Evolutionary conservation across 2,888 invertebrate species (phyloP).

Genomic region (Calliphora vomitoria): DNA sequence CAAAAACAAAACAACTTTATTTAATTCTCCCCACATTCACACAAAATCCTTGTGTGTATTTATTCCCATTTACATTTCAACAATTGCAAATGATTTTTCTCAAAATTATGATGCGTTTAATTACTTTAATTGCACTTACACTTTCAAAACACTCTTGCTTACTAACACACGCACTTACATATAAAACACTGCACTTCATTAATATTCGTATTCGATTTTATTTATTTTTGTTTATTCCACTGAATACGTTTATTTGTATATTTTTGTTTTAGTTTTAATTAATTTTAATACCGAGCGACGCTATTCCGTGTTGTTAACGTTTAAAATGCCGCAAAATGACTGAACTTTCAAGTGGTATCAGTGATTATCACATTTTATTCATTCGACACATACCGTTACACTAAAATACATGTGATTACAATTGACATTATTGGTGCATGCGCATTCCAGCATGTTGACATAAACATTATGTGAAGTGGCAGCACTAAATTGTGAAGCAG

Average conservation of each 20-base stretch:
- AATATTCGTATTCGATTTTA: conserved; percentile 4
- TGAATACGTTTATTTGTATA: conserved; percentile 55
- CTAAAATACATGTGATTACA: conserved; percentile 46
- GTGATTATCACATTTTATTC: conserved; percentile 38
- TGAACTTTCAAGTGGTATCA: conserved; percentile 58
- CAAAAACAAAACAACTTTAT: conserved; percentile 4
- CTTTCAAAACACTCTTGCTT: not conserved
- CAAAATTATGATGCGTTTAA: conserved; percentile 24
- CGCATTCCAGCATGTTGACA: conserved; percentile 4
- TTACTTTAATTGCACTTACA: conserved; percentile 39
- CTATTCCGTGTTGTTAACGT: conserved; percentile 16
- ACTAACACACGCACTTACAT: not conserved
- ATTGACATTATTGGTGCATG: conserved; percentile 40
- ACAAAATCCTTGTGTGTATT: not conserved
- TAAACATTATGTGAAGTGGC: not conserved
- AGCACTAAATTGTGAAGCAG: not conserved
- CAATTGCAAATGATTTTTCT: conserved; percentile 45
- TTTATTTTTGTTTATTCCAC: conserved; percentile 34
- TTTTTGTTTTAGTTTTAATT: conserved; percentile 29
- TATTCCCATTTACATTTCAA: conserved; percentile 6
- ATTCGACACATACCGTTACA: conserved; percentile 46
- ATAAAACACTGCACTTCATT: not conserved
- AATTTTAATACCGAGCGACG: conserved; percentile 10
- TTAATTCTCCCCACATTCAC: conserved; percentile 3
- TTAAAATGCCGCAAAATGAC: conserved; percentile 69